phyloP scores from a whole-genome alignment of 1,140 invertebrate species.

The Lucilia cuprina region DNA sequence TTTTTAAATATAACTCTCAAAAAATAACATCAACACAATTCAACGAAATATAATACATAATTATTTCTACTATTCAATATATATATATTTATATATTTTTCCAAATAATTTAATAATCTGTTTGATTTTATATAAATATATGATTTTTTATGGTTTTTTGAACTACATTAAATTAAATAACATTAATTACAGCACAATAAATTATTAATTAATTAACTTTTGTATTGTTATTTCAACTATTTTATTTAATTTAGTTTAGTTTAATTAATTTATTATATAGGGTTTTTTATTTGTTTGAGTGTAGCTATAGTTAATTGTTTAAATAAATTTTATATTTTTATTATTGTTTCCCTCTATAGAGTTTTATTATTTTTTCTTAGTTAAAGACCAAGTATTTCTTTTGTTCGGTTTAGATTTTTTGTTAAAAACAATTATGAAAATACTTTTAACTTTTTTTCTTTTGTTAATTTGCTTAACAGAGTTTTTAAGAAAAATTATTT shows the following conservation, averaged over 20 bases:
- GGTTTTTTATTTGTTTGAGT: too few relatives aligned
- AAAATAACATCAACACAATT: neutral
- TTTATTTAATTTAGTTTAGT: neutral
- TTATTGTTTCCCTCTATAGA: neutral
- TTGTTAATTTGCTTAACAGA: too few relatives aligned
- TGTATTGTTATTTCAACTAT: neutral
- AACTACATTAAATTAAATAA: neutral
- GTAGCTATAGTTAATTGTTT: neutral
- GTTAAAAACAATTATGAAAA: too few relatives aligned
- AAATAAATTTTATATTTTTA: neutral
- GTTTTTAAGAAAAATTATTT: too few relatives aligned
- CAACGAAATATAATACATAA: neutral
- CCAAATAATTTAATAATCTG: neutral
- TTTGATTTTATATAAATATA: neutral
- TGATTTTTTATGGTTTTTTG: neutral
- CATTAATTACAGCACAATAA: neutral
- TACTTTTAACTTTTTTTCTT: too few relatives aligned
- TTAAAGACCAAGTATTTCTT: neutral
- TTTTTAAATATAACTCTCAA: neutral
- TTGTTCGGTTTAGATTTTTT: too few relatives aligned
- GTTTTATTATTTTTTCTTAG: neutral
- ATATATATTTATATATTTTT: neutral
- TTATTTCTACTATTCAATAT: neutral
- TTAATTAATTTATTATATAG: neutral
- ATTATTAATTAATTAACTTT: neutral